Evolutionary conservation across 2,797 vertebrate genomes (phyloP).

Genomic region (Falco berigora): DNA sequence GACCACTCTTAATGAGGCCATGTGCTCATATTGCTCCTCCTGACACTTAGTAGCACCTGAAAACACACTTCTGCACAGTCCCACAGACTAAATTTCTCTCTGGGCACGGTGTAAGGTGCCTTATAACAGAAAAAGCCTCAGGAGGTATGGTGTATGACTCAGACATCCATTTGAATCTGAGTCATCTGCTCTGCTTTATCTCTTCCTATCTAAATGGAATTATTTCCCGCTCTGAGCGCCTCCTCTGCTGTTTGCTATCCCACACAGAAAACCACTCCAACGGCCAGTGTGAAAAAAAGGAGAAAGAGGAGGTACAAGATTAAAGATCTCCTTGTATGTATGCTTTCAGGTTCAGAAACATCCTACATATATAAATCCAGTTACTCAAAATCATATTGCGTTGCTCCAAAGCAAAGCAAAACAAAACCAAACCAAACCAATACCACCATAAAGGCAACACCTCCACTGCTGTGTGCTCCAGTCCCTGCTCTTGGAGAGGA

Average conservation of each 20-base stretch:
- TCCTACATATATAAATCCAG: neutral
- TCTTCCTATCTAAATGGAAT: neutral
- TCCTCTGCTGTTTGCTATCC: neutral
- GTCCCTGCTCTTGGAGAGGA: neutral
- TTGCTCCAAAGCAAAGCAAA: neutral
- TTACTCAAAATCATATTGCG: neutral
- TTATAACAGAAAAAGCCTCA: neutral
- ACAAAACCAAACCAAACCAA: neutral
- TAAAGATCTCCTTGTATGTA: accelerated
- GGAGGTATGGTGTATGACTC: neutral
- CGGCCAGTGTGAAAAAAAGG: neutral
- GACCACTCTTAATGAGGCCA: neutral
- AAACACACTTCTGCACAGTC: neutral
- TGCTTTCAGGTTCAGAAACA: neutral
- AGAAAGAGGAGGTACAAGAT: neutral
- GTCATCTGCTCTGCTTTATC: neutral
- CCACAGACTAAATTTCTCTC: neutral
- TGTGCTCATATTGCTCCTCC: neutral
- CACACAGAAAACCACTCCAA: neutral
- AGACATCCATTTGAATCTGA: neutral
- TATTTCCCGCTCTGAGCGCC: neutral
- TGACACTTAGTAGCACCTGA: neutral
- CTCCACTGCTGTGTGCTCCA: neutral
- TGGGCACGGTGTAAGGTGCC: neutral
- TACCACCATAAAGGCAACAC: neutral